These are phyloP conservation scores for Neofelis nebulosa DNA, from an alignment of 2,113 vertebrate species.

Conservation along the genomic window DNA sequence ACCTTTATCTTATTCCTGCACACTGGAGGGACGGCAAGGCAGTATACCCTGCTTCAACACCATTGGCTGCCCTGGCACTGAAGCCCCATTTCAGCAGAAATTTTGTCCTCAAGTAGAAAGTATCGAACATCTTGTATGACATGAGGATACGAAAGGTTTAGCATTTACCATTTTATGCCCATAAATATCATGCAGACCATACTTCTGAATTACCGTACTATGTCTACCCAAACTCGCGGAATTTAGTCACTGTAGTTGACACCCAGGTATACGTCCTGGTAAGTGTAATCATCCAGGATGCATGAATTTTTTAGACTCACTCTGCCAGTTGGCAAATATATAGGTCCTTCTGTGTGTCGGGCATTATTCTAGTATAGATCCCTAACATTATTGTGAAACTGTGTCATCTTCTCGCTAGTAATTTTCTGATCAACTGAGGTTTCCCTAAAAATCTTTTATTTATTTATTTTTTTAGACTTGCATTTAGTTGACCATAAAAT, in stretches of 20 bases:
- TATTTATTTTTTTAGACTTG: neutral
- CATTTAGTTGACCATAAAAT: neutral
- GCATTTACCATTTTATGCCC: neutral
- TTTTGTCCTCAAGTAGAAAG: neutral
- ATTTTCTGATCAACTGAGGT: neutral
- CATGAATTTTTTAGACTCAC: neutral
- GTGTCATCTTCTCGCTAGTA: neutral
- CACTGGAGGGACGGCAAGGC: neutral
- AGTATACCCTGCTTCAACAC: neutral
- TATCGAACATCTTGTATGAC: too few species aligned
- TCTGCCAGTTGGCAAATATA: neutral
- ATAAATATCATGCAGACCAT: too few species aligned
- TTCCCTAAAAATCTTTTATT: neutral
- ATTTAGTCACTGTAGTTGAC: neutral
- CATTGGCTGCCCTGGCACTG: neutral
- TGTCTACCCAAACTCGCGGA: neutral
- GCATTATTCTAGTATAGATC: neutral
- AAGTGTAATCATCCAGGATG: neutral
- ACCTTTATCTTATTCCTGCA: neutral
- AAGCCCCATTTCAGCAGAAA: neutral
- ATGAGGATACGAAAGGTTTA: neutral
- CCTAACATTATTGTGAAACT: neutral
- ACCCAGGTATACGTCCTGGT: neutral
- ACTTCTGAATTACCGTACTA: neutral
- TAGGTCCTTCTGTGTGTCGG: neutral